These are phyloP conservation scores for Campoletis raptor DNA, from an alignment of 2,888 invertebrate genomes.

Conservation along the genomic window DNA sequence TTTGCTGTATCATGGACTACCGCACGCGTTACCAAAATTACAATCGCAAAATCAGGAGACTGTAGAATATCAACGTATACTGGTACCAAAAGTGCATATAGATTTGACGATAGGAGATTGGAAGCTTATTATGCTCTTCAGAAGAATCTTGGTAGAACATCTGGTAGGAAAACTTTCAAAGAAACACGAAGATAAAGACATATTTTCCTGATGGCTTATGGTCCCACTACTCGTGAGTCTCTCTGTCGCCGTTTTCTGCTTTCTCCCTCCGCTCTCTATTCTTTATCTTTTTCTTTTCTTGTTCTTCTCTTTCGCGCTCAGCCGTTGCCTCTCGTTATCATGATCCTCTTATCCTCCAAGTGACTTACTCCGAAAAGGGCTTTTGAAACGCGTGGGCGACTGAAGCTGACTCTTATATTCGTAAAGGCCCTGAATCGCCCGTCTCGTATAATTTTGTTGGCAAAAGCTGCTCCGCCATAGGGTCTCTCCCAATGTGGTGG, in stretches of 20 bases:
- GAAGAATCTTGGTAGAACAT: conserved; percentile 28
- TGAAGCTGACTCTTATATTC: conserved; percentile 47
- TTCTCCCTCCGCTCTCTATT: conserved; percentile 39
- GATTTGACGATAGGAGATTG: not conserved
- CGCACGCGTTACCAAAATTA: conserved; percentile 5
- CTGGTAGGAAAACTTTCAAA: conserved; percentile 28
- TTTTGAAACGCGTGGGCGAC: conserved; percentile 50
- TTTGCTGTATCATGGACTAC: conserved; percentile 4
- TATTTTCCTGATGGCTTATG: conserved; percentile 60
- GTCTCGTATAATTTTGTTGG: conserved; percentile 68
- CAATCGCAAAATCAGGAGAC: conserved; percentile 39
- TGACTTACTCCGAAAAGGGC: conserved; percentile 55
- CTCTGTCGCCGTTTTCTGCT: not conserved
- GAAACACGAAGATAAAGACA: conserved; percentile 56
- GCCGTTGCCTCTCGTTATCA: conserved; percentile 66
- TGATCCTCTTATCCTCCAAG: conserved; percentile 66
- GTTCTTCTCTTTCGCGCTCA: conserved; percentile 49
- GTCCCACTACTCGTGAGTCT: conserved; percentile 15
- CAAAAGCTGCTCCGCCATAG: conserved; percentile 67
- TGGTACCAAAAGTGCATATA: not conserved
- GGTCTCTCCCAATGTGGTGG: conserved; percentile 58
- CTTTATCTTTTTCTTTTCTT: conserved; percentile 44
- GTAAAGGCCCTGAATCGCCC: conserved; percentile 39
- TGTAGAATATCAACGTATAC: not conserved
- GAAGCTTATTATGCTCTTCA: conserved; percentile 31